Evolutionary conservation across 2,888 invertebrate species (phyloP).

Genomic region (Anaspis maculata): DNA sequence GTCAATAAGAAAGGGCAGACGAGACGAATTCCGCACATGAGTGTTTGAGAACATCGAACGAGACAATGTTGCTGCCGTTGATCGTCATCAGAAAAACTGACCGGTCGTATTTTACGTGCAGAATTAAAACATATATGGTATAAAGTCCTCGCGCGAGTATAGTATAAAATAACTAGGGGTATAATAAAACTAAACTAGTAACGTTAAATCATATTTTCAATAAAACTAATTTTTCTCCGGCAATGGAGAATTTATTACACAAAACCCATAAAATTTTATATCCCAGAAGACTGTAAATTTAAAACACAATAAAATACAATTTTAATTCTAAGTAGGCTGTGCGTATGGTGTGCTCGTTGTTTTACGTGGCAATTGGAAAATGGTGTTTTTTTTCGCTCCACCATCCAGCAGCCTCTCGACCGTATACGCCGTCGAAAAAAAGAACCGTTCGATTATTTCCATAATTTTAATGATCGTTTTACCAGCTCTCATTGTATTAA

Average conservation of each 20-base stretch:
- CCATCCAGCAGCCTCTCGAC: slow-evolving; percentile 1
- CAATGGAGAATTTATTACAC: slow-evolving; percentile 32
- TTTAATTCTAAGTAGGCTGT: slow-evolving; percentile 27
- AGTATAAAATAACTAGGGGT: slow-evolving; percentile 20
- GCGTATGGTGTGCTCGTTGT: no score
- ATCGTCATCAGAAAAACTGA: slow-evolving; percentile 6
- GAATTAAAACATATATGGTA: slow-evolving; percentile 30
- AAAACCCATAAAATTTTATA: slow-evolving; percentile 37
- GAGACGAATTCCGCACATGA: no score
- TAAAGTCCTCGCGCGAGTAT: no score
- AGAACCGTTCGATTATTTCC: slow-evolving; percentile 8
- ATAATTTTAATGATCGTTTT: slow-evolving; percentile 13
- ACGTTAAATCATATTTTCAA: slow-evolving; percentile 42
- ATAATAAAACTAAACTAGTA: slow-evolving; percentile 33
- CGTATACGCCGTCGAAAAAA: neutral
- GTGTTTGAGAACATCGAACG: no score
- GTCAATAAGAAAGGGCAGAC: no score
- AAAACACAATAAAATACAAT: slow-evolving; percentile 35
- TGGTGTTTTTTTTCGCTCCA: slow-evolving; percentile 2
- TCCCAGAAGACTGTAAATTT: slow-evolving; percentile 35
- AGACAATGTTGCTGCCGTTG: slow-evolving; percentile 1
- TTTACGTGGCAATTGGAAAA: no score
- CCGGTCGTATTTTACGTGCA: slow-evolving; percentile 24
- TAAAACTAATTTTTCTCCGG: slow-evolving; percentile 36
- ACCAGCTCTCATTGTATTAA: no score